These are phyloP conservation scores for Myotis lucifugus DNA, from an alignment of 2,113 vertebrate species.

Conservation along the genomic window DNA sequence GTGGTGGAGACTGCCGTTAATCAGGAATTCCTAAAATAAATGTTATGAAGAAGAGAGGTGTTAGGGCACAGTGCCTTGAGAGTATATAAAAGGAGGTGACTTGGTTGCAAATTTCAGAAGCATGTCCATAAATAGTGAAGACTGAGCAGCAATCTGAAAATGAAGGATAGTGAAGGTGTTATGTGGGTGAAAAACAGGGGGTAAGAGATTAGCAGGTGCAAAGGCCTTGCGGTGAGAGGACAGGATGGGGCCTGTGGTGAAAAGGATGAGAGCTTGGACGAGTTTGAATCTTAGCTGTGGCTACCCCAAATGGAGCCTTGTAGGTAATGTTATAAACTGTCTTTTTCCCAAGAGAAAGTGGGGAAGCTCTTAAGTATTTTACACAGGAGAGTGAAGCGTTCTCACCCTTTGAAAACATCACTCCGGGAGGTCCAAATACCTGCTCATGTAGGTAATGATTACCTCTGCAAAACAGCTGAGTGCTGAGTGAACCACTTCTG, in stretches of 20 bases:
- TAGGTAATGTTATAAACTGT: not conserved
- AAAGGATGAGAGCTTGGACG: fast-evolving
- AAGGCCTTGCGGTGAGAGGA: not conserved
- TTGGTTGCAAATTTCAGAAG: not conserved
- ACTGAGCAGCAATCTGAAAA: not conserved
- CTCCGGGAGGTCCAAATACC: not conserved
- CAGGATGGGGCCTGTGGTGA: not conserved
- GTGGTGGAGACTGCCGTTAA: not conserved
- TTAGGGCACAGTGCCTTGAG: not conserved
- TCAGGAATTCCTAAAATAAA: not conserved
- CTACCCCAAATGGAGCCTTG: not conserved
- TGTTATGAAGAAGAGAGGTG: not conserved
- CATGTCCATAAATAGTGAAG: not conserved
- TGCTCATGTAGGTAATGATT: not conserved
- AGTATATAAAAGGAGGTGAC: not conserved
- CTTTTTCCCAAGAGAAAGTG: not conserved
- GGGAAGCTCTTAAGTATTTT: not conserved
- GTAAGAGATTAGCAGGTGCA: not conserved
- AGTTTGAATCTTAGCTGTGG: not conserved
- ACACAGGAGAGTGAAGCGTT: not conserved
- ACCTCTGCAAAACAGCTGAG: not conserved
- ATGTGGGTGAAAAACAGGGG: not conserved
- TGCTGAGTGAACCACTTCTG: not conserved
- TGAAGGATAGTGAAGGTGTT: not conserved
- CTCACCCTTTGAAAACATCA: not conserved